These are phyloP conservation scores for Zenarchopterus dispar DNA, from an alignment of 2,797 vertebrate genomes.

Conservation along the genomic window DNA sequence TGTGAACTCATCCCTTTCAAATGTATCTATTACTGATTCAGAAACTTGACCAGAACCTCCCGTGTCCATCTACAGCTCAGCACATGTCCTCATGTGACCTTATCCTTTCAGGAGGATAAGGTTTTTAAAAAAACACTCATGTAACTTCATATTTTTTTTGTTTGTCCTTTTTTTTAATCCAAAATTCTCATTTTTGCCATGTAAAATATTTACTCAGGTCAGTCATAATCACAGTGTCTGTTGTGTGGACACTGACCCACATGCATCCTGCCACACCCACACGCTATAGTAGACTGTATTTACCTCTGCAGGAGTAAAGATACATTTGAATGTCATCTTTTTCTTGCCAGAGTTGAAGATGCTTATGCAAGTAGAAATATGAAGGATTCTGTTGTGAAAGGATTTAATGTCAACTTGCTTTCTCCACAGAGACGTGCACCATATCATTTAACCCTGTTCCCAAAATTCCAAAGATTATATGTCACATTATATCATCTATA, in stretches of 20 bases:
- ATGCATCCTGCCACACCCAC: constrained; percentile 18
- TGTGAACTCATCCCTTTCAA: constrained; percentile 23
- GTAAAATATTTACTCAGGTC: constrained; percentile 70
- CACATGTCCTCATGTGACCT: constrained; percentile 49
- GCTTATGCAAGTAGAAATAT: constrained; percentile 47
- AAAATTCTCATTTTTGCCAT: constrained; percentile 48
- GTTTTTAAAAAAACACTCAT: constrained; percentile 39
- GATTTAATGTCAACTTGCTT: constrained; percentile 32
- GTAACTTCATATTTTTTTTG: constrained; percentile 54
- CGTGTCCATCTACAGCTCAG: not conserved
- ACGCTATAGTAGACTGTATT: constrained; percentile 27
- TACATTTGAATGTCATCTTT: constrained; percentile 40
- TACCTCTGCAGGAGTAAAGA: constrained; percentile 37
- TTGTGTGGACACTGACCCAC: constrained; percentile 36
- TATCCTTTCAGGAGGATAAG: constrained; percentile 6
- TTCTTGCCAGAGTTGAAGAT: constrained; percentile 18
- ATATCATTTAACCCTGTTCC: constrained; percentile 55
- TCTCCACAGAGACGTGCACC: constrained; percentile 26
- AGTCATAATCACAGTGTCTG: constrained; percentile 59
- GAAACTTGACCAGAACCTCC: constrained; percentile 26
- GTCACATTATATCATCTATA: constrained; percentile 32
- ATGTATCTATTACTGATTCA: constrained; percentile 21
- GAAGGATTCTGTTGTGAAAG: constrained; percentile 32
- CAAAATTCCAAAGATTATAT: constrained; percentile 49
- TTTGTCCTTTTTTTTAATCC: constrained; percentile 37